Evolutionary conservation across 2,113 vertebrate genomes (phyloP), one percentile per base, ranked within the genome.

Genomic region (Tichodroma muraria): DNA sequence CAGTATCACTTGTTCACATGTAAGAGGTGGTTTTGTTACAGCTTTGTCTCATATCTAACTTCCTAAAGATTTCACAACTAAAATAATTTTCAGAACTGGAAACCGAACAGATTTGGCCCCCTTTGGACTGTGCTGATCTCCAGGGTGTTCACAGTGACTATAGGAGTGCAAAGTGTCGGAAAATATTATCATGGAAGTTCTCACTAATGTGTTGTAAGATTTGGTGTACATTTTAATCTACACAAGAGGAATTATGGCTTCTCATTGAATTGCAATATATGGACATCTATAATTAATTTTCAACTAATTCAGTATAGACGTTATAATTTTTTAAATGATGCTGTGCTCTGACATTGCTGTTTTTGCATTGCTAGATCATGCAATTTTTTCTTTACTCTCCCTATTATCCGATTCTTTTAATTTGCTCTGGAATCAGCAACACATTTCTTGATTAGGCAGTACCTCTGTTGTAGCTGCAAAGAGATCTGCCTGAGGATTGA

Each of bases 41-140:
- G 63, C 40, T 77, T 61, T 70, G 25, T 60, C 31, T 81, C 59
- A 8, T 38, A 25, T 50, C 50, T 49, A 31, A 45, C 11, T 80
- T 54, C 35, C 76, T 31, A 27, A 47, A 80, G 31, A 66, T 66
- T 45, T 80, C 47, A 15, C 52, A 75, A 38, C 21, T 77, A 25
- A 88, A 72, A 75, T 12, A 38, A 13, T 73, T 89, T 76, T 85
- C 53, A 50, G 38, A 90, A 73, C 50, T 85, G 33, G 82, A 42
- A 82, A 53, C 16, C 0, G 0, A 82, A 52, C 31, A 69, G 49
- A 13, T n/a, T 72, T 65, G 17, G 23, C 5, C 9, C 20, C 3
- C 10, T 75, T 65, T 56, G 52, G 61, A 15, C 35, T 63, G 53
- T 52, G 44, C 52, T 66, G 10, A 42, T 89, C 35, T 70, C 56